Evolutionary conservation across 2,797 vertebrate species (phyloP).

Genomic region (Pogonophryne albipinna): DNA sequence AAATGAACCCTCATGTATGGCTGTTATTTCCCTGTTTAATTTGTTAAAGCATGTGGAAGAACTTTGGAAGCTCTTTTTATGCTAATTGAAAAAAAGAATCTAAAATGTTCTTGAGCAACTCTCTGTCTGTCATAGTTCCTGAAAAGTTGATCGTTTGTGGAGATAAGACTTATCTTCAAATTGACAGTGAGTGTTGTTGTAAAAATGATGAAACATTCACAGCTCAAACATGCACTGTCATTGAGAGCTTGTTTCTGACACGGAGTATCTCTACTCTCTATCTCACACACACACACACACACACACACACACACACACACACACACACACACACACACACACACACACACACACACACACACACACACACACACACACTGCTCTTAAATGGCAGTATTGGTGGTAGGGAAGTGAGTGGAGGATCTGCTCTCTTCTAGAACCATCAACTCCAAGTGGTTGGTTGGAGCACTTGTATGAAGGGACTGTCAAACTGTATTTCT

Average conservation of each 20-base stretch:
- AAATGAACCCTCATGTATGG: neutral
- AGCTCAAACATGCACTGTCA: slow-evolving; percentile 55
- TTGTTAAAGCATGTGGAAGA: neutral
- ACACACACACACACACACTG: slow-evolving; percentile 15
- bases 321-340: slow-evolving; percentile 33
- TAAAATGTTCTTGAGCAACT: neutral
- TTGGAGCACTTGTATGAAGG: neutral
- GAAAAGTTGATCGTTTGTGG: slow-evolving; percentile 5
- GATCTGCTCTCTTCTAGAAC: too few species aligned
- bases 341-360: slow-evolving; percentile 7
- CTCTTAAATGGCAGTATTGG: neutral
- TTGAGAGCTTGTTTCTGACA: slow-evolving; percentile 4
- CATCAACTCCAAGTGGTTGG: too few species aligned
- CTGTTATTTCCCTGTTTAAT: neutral
- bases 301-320: slow-evolving; percentile 22
- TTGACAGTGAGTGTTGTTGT: slow-evolving; percentile 35
- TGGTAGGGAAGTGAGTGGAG: too few species aligned
- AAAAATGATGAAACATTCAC: slow-evolving; percentile 47
- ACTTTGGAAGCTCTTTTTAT: neutral
- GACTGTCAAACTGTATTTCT: neutral
- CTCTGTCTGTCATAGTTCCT: slow-evolving; percentile 38
- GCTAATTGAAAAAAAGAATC: neutral
- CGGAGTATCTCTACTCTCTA: neutral
- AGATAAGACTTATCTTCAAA: slow-evolving; percentile 37
- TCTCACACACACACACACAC: neutral